A percentile compares a stretch with the other conserved stretches of the same genome.
phyloP scores from a whole-genome alignment of 2,113 vertebrate species.

The Otis tarda region DNA sequence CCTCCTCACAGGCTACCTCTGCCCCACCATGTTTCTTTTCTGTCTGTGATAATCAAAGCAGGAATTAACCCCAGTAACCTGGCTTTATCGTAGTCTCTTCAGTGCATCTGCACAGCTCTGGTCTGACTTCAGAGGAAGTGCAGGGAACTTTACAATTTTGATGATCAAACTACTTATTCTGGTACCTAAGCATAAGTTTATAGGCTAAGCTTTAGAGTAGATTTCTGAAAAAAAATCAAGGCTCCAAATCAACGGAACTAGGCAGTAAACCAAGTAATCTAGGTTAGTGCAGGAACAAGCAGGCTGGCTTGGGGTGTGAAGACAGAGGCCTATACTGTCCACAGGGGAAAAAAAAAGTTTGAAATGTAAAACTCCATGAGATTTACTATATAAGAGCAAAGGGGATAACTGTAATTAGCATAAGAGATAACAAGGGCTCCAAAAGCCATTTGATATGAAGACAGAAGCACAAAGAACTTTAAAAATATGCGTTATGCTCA shows the following conservation, averaged over 20 bases:
- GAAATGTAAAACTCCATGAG: not conserved
- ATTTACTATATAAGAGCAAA: not conserved
- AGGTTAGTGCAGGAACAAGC: not conserved
- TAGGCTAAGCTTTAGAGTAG: not conserved
- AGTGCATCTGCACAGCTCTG: not conserved
- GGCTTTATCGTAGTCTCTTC: not conserved
- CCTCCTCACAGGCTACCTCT: not conserved
- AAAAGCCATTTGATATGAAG: conserved; percentile 18
- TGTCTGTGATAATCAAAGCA: not conserved
- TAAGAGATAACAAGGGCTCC: conserved; percentile 24
- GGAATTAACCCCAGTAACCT: not conserved
- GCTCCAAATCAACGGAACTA: not conserved
- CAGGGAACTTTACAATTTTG: not conserved
- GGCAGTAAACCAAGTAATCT: not conserved
- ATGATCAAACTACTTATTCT: not conserved
- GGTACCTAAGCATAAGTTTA: not conserved
- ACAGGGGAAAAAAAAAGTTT: not conserved
- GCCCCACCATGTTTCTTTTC: not conserved
- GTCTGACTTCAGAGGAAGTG: not conserved
- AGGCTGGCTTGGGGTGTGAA: not conserved
- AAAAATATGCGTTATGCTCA: conserved; percentile 32
- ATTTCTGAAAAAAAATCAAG: not conserved
- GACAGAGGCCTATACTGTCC: not conserved
- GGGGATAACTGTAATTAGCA: not conserved
- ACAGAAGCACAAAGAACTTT: conserved; percentile 16